Evolutionary conservation across 2,888 invertebrate species (phyloP).

Genomic region (Criorhina ranunculi): DNA sequence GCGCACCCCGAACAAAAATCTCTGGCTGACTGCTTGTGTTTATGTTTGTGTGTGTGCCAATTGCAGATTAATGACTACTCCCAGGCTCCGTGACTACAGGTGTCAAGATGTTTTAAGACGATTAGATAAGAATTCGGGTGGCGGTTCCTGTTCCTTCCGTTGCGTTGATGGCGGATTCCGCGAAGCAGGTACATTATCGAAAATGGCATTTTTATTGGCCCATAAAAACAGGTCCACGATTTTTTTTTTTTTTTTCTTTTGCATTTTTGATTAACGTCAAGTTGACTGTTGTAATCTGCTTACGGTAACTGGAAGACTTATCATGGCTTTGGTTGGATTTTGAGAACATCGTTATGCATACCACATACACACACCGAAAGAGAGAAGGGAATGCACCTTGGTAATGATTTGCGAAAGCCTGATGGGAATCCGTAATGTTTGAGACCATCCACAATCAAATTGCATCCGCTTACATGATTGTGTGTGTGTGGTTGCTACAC

Average conservation of each 20-base stretch:
- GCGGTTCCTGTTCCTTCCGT: too few relatives aligned
- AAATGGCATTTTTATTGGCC: constrained; percentile 84
- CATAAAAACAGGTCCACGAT: constrained; percentile 81
- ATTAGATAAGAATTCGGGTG: constrained; percentile 83
- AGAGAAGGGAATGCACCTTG: neutral
- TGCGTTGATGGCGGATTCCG: neutral
- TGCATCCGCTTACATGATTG: neutral
- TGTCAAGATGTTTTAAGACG: constrained; percentile 83
- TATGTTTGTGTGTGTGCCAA: constrained; percentile 82
- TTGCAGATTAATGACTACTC: constrained; percentile 83
- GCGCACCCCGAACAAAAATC: constrained; percentile 9
- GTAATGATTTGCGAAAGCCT: constrained; percentile 51
- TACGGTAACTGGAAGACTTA: constrained; percentile 37
- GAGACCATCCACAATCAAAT: constrained; percentile 38
- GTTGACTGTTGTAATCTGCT: constrained; percentile 35
- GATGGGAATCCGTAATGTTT: constrained; percentile 17
- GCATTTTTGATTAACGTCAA: constrained; percentile 82
- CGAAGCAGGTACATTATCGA: constrained; percentile 79
- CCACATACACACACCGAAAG: constrained; percentile 10
- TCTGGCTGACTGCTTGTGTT: constrained; percentile 46
- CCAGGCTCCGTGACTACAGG: constrained; percentile 79
- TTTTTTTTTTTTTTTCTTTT: constrained; percentile 29
- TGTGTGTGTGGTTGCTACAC: neutral
- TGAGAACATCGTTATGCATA: constrained; percentile 34
- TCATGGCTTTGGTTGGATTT: neutral